Base-by-base conservation (phyloP, 1,140 invertebrate genomes). In the Rhyacophila brunnea region DNA sequence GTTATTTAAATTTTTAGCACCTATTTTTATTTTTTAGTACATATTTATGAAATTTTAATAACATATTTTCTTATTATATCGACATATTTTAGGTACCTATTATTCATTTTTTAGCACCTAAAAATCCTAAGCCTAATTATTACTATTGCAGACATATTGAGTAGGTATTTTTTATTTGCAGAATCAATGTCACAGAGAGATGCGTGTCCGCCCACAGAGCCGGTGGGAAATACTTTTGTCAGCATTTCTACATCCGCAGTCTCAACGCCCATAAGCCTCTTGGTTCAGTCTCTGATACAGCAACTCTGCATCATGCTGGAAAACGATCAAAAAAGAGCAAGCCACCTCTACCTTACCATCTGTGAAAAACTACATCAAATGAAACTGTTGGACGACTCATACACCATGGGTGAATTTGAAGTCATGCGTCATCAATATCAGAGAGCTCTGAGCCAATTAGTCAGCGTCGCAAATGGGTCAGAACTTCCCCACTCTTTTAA, bases 331-430 rank as follows among this genome's bases (percentile, higher is more conserved):
- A 63, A 71, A 1, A 71, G 78, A 66, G 82, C 83, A 10, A 77
- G 80, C 61, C 75, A 80, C 46, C 69, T 85, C 3, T 88, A 86
- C 67, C 79, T 81, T 54, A 81, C 75, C 15, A 83, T 88, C 40
- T 88, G 86, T 69, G 75, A 83, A 55, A 83, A 80, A 70, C 70
- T 89, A 9, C 76, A 81, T 58, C 74, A 84, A 51, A 83, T 87
- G 80, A 81, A 84, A 48, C 68, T 89, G 14, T 83, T 89, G 52
- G 86, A 87, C 68, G 74, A 81, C 64, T 86, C 84, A 5, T 88
- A 85, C 62, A 73, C 77, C 10, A 80, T 83, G 75, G 77, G 77
- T 35, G 85, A 88, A 70, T 85, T 87, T 68, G 83, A 88, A 68
- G 78, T 77, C 2, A 80, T 88, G 68, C 71, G 85, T 54, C 78